A percentile compares a stretch with the other conserved stretches of the same genome.
phyloP scores from a whole-genome alignment of 2,888 invertebrate species.

The Xestia rhomboidea region DNA sequence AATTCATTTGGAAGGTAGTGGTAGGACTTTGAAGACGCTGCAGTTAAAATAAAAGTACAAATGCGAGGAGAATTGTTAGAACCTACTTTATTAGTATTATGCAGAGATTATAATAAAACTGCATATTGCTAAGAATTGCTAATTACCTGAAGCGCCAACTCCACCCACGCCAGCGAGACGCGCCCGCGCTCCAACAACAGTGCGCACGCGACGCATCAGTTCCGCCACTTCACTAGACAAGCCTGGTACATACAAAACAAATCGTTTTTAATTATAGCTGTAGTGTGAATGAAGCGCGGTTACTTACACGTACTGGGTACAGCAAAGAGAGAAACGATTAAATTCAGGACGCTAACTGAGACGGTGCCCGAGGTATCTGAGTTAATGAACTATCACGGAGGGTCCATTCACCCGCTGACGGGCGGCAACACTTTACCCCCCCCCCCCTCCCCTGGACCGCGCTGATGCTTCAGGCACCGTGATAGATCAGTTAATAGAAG shows the following conservation, averaged over 20 bases:
- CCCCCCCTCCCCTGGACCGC: not conserved
- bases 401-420: not conserved
- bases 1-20: not conserved
- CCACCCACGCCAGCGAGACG: slow-evolving; percentile 96
- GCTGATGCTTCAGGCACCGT: not conserved
- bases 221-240: slow-evolving; percentile 98
- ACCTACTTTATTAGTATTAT: too few species aligned
- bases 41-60: too few species aligned
- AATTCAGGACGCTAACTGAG: not conserved
- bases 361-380: not conserved
- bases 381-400: not conserved
- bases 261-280: not conserved
- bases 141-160: slow-evolving; percentile 78
- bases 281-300: not conserved
- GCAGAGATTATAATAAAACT: too few species aligned
- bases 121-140: too few species aligned
- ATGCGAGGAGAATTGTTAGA: too few species aligned
- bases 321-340: not conserved
- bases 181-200: slow-evolving; percentile 98
- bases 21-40: not conserved
- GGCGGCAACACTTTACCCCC: not conserved
- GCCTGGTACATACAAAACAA: slow-evolving; percentile 82
- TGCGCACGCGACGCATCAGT: slow-evolving; percentile 97
- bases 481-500: not conserved
- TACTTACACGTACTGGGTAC: not conserved